Base-by-base conservation (phyloP, 2,797 vertebrate species). In the Pelodytes ibericus region DNA sequence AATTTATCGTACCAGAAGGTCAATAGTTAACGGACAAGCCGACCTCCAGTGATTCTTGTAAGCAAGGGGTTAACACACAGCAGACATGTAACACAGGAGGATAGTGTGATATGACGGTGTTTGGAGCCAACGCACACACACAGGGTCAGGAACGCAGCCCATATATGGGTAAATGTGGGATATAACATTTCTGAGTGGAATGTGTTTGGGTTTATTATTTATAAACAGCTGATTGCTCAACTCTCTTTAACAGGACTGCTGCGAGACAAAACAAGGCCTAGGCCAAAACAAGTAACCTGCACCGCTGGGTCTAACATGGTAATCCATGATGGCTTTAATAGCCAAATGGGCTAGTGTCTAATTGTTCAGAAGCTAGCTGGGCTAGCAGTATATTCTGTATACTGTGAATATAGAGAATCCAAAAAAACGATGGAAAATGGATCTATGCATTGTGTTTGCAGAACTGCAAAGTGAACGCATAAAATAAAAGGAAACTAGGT, bases 141-240 rank as follows among this genome's bases (percentile, higher is more conserved):
- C n/a, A n/a, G n/a, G n/a, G n/a, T n/a, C n/a, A 1, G 8, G 49
- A 41, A 33, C 4, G 73, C 56, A 56, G 24, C 47, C 74, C 74
- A 39, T 76, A 76, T 70, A 70, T 22, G 74, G 74, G 22, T 7
- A 56, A 2, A 56, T 20, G 44, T 31, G 44, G 29, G 72, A 59
- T 31, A 49, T 29, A 31, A 62, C 65, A 41, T 63, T 70, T 70
- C 65, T 3, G 1, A 2, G 30, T 27, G 74, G 74, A 76, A 76
- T 76, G 58, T 60, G 15, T 60, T 66, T 67, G 62, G 36, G 44
- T 33, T 68, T 68, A 18, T 62, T 70, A 62, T 75, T 69, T 61
- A 69, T 62, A 75, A 69, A 69, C 58, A 20, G 44, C 57, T 7
- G 25, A 70, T 76, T 76, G 44, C 65, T 27, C 67, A 69, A 70